Base-by-base conservation (phyloP, 1,140 invertebrate species). In the Drosophila nannoptera region DNA sequence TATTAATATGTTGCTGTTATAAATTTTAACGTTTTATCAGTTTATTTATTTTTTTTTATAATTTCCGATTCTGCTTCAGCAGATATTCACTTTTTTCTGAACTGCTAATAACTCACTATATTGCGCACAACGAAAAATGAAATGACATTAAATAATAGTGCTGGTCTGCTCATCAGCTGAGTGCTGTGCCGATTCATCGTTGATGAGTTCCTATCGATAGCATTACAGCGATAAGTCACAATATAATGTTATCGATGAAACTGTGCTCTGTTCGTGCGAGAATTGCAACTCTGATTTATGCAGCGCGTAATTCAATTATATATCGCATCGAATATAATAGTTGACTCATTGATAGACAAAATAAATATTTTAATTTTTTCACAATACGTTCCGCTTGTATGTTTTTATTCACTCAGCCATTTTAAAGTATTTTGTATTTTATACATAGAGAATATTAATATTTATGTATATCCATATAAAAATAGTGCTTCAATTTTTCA, bases 341-440 rank as follows among this genome's bases (percentile, higher is more conserved):
- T 6, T 5, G 12, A 36, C 4, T 2, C 35, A 36, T 36, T 36
- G 35, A 46, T 29, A 46, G 6, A 45, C 16, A 45, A 7, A 4
- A 50, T 35, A 35, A 16, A 8, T 7, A 14, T 5, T 29, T 16
- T 9, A 32, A 43, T 22, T 31, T 32, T 29, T 48, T 38, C 38
- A 14, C 16, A 43, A 52, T 32, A 61, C 9, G 40, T 62, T 63
- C 42, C 45, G 61, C 53, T 64, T 62, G 45, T 70, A 56, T 60
- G 36, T 45, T 48, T 82, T 83, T 83, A 83, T 84, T 84, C 78
- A 78, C 66, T 83, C 80, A 83, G 80, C 78, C 78, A 84, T 35
- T 68, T 84, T 70, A 80, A 50, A 76, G 54, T 76, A 84, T 11
- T 68, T 76, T 78, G 61, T 83, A 75, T 75, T 76, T 73, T 69